A percentile compares a stretch with the other conserved stretches of the same genome.
These are phyloP conservation scores for Micronycteris hirsuta DNA, from an alignment of 2,113 vertebrate species.

Conservation along the genomic window DNA sequence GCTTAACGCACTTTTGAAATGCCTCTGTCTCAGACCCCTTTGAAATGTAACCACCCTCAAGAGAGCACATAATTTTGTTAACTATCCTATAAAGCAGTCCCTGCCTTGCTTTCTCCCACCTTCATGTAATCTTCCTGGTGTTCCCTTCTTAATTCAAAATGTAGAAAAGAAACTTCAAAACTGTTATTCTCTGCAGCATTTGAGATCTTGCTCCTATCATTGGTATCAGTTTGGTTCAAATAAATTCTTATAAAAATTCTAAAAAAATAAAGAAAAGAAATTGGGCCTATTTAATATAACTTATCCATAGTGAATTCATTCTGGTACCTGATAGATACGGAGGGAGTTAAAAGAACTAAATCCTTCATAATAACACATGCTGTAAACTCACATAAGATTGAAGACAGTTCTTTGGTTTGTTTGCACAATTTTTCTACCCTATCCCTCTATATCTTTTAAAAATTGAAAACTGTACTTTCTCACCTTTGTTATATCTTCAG, in stretches of 20 bases:
- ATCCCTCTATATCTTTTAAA: background rate
- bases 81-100: background rate
- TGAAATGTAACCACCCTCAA: background rate
- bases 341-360: background rate
- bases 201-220: background rate
- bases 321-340: background rate
- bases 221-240: background rate
- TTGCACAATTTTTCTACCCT: background rate
- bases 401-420: background rate
- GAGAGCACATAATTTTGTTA: background rate
- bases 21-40: background rate
- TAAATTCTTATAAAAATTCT: background rate
- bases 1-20: background rate
- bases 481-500: background rate
- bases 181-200: background rate
- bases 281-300: background rate
- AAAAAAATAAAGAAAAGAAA: background rate
- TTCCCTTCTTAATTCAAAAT: background rate
- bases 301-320: slow-evolving; percentile 14
- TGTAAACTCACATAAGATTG: background rate
- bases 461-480: background rate
- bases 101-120: background rate
- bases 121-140: background rate
- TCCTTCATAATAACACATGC: background rate
- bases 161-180: background rate